These are phyloP conservation scores for Hycleus phaleratus DNA, from an alignment of 1,140 invertebrate genomes.

Conservation along the genomic window DNA sequence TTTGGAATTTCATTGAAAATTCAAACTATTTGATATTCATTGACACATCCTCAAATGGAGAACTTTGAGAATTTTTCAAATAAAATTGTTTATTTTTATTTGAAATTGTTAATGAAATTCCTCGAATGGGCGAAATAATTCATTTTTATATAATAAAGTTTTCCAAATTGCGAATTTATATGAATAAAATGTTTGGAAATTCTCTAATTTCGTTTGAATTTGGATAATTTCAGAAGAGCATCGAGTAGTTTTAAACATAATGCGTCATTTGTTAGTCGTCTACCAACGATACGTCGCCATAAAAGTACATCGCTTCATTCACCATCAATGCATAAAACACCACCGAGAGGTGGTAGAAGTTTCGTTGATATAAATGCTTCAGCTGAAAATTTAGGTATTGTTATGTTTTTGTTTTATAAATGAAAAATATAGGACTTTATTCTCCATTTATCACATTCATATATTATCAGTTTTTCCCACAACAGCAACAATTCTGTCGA, in stretches of 20 bases:
- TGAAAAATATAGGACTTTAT: neutral
- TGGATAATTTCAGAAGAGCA: slow-evolving; percentile 47
- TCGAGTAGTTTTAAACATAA: slow-evolving; percentile 83
- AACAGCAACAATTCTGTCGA: too few species aligned
- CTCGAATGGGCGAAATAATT: too few species aligned
- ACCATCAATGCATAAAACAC: slow-evolving; percentile 53
- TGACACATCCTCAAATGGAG: too few species aligned
- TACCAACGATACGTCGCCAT: slow-evolving; percentile 76
- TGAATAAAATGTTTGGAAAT: neutral
- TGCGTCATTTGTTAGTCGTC: slow-evolving; percentile 78
- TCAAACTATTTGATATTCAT: too few species aligned
- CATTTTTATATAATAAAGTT: neutral
- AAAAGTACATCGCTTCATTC: slow-evolving; percentile 66
- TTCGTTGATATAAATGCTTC: slow-evolving; percentile 63
- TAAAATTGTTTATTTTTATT: neutral
- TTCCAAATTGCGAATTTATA: neutral
- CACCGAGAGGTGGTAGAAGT: slow-evolving; percentile 45
- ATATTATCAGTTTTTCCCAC: neutral
- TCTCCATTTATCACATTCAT: neutral
- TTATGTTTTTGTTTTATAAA: neutral
- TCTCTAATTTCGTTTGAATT: slow-evolving; percentile 3
- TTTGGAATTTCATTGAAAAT: too few species aligned
- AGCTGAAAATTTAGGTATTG: slow-evolving; percentile 60
- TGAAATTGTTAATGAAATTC: too few species aligned
- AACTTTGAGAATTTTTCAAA: neutral